These are phyloP conservation scores for Scrobipalpa atriplicella DNA, from an alignment of 2,888 invertebrate genomes.

Conservation along the genomic window DNA sequence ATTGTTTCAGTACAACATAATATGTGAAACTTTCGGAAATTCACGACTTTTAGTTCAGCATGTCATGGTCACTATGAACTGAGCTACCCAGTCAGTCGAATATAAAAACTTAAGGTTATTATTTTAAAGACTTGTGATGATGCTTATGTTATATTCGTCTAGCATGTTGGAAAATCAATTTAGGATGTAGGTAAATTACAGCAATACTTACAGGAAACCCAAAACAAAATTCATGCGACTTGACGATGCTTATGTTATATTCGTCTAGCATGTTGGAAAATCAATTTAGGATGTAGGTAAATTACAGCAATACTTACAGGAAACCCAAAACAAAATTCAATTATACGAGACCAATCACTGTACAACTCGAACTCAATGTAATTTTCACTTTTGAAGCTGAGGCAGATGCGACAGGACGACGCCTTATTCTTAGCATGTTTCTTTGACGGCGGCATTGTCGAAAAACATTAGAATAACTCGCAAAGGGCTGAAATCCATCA, in stretches of 20 bases:
- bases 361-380: constrained; percentile 39
- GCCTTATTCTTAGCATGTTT: background rate
- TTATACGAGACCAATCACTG: constrained; percentile 44
- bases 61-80: no score
- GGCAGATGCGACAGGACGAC: constrained; percentile 53
- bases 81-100: no score
- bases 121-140: background rate
- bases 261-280: background rate
- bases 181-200: background rate
- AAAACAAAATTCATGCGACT: constrained; percentile 46
- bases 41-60: no score
- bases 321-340: constrained; percentile 53
- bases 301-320: constrained; percentile 46
- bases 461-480: background rate
- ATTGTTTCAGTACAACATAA: background rate
- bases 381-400: constrained; percentile 39
- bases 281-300: background rate
- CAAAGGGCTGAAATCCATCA: background rate
- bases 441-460: background rate
- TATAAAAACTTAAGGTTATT: background rate
- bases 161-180: background rate
- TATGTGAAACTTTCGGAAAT: no score
- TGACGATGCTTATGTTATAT: background rate
- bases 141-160: background rate
- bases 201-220: constrained; percentile 51